Base-by-base conservation (phyloP, 2,888 invertebrate species). In the Habrosyne pyritoides region DNA sequence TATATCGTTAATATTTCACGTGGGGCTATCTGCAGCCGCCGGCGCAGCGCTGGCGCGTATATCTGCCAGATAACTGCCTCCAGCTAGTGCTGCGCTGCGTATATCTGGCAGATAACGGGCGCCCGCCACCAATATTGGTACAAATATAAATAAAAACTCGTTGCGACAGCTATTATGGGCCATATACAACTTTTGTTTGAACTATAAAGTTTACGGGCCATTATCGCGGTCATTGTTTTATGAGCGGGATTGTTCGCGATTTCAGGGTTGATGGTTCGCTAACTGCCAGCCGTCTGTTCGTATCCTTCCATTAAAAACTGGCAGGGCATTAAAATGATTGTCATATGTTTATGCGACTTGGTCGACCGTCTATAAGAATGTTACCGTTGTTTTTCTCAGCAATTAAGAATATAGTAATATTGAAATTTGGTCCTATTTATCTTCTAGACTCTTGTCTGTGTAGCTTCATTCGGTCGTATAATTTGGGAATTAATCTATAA, bases 171-270 rank as follows among this genome's bases (percentile, higher is more conserved):
- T 49, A 49, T 49, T 49, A 49, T 49, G 26, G 48, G 14, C 26
- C 48, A 24, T 49, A 8, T 49, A 49, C 24, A 48, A 24, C 21
- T 48, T 36, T 49, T 24, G 48, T 24, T 24, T 26, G 18, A 24
- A 49, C 48, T 49, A 14, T 49, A 49, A 14, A 49, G 26, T 49
- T 48, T 49, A 49, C 26, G 14, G 48, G 48, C 48, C 48, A 49
- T 49, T 26, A 49, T 8, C 10, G 26, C 14, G 18, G 14, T 18
- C 42, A 42, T 42, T 42, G 42, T 42, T 42, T 18, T 14, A 18
- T 42, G 42, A 18, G 42, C 6, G 42, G 42, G 42, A 18, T 18
- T 42, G 18, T 42, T 18, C 42, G 18, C 18, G 42, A 18, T 42
- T 42, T 18, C n/a, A 6, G n/a, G 14, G 14, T n/a, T 42, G 14